These are phyloP conservation scores for Laspeyria flexula DNA, from an alignment of 2,888 invertebrate species.

Conservation along the genomic window DNA sequence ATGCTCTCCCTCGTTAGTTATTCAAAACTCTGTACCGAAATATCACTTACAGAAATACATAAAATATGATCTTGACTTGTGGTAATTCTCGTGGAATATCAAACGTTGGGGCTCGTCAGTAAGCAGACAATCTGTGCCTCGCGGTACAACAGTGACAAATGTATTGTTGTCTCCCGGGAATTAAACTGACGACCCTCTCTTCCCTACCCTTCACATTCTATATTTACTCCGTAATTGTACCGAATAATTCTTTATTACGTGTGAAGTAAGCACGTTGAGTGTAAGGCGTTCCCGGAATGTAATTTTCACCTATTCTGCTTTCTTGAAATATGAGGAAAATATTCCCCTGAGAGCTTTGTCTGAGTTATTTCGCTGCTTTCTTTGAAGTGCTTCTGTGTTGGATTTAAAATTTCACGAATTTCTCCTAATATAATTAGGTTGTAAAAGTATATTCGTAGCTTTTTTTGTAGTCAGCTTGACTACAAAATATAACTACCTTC, in stretches of 20 bases:
- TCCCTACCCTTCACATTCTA: not conserved
- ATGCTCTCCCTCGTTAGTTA: too few relatives aligned
- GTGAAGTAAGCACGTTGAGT: not conserved
- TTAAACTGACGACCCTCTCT: constrained; percentile 10
- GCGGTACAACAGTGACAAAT: constrained; percentile 24
- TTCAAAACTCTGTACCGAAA: not conserved
- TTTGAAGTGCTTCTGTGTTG: not conserved
- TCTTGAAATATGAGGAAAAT: not conserved
- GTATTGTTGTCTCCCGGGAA: constrained; percentile 18
- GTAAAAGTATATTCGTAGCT: too few relatives aligned
- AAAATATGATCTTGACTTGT: not conserved
- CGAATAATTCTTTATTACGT: not conserved
- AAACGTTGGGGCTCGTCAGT: constrained; percentile 4
- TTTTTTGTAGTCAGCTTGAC: too few relatives aligned
- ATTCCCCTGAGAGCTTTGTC: not conserved
- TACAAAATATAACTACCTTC: too few relatives aligned
- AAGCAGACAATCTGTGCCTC: constrained; percentile 12
- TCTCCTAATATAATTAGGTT: too few relatives aligned
- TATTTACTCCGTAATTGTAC: constrained; percentile 1
- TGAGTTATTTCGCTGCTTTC: not conserved
- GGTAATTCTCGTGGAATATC: not conserved
- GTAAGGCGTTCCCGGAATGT: not conserved
- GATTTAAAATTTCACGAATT: too few relatives aligned
- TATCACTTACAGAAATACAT: not conserved
- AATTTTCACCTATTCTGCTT: not conserved